Evolutionary conservation across 2,113 vertebrate species (phyloP).

Genomic region (Lathamus discolor): DNA sequence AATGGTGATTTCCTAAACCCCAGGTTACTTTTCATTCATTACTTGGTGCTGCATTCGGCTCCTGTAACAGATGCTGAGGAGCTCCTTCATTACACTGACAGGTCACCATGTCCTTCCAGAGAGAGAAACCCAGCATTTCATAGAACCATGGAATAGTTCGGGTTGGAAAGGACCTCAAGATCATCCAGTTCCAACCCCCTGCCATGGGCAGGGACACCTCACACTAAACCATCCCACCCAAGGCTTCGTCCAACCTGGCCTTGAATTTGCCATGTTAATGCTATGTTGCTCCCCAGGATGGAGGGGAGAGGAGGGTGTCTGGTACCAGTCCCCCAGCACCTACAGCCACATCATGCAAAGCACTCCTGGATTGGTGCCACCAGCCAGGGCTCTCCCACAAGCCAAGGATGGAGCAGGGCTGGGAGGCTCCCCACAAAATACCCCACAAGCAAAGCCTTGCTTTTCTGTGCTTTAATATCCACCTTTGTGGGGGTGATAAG

Average conservation of each 20-base stretch:
- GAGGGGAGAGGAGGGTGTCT: background rate
- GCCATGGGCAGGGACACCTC: too few relatives aligned
- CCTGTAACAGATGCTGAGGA: background rate
- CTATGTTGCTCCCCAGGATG: accelerated
- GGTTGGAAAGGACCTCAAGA: too few relatives aligned
- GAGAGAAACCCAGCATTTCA: background rate
- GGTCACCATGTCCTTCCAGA: background rate
- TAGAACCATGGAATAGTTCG: too few relatives aligned
- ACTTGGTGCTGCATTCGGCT: background rate
- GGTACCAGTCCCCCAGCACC: background rate
- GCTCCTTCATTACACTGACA: background rate
- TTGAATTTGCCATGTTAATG: background rate
- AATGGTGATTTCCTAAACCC: background rate
- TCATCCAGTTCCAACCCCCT: too few relatives aligned
- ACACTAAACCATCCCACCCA: too few relatives aligned
- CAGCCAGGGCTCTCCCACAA: background rate
- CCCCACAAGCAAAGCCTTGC: background rate
- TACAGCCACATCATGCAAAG: background rate
- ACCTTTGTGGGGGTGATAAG: accelerated
- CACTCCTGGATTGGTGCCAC: too few relatives aligned
- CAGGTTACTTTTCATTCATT: background rate
- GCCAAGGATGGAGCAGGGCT: background rate
- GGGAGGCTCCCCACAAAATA: background rate
- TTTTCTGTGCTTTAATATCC: background rate
- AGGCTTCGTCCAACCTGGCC: too few relatives aligned